Evolutionary conservation across 37 sponge, comb jelly and placozoan species (phyloP).

Genomic region (Theonella swinhoei): DNA sequence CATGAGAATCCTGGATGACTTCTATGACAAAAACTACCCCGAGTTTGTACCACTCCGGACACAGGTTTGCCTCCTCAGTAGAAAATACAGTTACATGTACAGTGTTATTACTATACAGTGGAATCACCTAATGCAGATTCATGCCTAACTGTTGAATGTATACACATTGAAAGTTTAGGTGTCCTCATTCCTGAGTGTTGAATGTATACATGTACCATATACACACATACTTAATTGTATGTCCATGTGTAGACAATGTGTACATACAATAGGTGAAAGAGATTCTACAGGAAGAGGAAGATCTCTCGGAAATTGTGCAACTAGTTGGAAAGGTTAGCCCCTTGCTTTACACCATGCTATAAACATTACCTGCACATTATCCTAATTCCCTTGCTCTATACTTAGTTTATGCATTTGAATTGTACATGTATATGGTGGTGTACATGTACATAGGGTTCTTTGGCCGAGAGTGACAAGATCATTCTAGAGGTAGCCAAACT

Average conservation of each 20-base stretch:
- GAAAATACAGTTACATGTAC: too few species aligned
- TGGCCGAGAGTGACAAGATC: slow-evolving; percentile 97
- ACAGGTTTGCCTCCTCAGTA: slow-evolving; percentile 59
- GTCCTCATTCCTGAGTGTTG: too few species aligned
- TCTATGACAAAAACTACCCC: slow-evolving; percentile 93
- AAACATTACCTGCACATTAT: neutral
- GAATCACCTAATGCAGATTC: too few species aligned
- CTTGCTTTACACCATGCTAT: neutral
- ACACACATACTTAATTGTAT: too few species aligned
- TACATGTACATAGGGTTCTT: slow-evolving; percentile 76
- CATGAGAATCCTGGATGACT: slow-evolving; percentile 92
- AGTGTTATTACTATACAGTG: slow-evolving; percentile 16
- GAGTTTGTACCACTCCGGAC: slow-evolving; percentile 93
- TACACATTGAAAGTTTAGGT: too few species aligned
- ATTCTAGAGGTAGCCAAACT: slow-evolving; percentile 95
- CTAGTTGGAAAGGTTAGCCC: slow-evolving; percentile 90
- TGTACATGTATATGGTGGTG: neutral
- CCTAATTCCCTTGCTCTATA: neutral
- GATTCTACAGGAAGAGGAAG: slow-evolving; percentile 97
- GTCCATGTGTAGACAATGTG: too few species aligned
- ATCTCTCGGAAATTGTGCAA: slow-evolving; percentile 98
- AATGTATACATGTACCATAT: too few species aligned
- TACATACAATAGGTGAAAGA: slow-evolving; percentile 84
- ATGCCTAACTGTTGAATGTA: too few species aligned
- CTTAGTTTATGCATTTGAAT: too few species aligned